Conservation (phyloP, 2,888 invertebrate genomes). For the Trichacis sp. region DNA sequence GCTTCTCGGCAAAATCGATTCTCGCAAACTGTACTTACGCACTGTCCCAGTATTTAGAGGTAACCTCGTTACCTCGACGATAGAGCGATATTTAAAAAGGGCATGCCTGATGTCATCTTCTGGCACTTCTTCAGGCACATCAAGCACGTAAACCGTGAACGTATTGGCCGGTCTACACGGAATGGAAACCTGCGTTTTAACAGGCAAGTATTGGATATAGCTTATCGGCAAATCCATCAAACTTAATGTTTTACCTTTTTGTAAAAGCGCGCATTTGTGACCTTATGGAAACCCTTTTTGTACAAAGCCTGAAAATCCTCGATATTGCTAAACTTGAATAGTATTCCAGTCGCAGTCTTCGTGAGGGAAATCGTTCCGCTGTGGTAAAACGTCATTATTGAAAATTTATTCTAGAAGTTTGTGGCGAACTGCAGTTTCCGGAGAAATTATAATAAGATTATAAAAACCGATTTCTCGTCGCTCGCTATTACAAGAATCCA, state of each 20-base stretch:
- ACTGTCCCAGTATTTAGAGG: constrained; percentile 69
- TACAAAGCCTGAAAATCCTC: constrained; percentile 89
- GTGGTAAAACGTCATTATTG: constrained; percentile 45
- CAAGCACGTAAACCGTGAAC: constrained; percentile 85
- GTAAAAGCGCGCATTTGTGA: constrained; percentile 87
- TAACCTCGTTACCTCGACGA: constrained; percentile 83
- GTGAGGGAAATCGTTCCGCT: constrained; percentile 88
- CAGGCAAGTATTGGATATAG: constrained; percentile 2
- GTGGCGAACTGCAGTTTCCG: constrained; percentile 36
- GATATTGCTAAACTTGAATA: constrained; percentile 88
- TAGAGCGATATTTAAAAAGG: constrained; percentile 82
- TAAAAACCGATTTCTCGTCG: constrained; percentile 44
- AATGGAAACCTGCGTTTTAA: constrained; percentile 76
- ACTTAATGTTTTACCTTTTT: constrained; percentile 76
- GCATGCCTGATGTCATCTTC: constrained; percentile 87
- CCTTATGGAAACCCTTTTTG: constrained; percentile 89
- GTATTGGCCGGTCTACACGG: constrained; percentile 89
- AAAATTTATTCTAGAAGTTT: constrained; percentile 42
- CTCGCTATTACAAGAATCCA: constrained; percentile 41
- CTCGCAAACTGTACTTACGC: constrained; percentile 53
- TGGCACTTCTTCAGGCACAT: constrained; percentile 86
- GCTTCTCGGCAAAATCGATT: constrained; percentile 40
- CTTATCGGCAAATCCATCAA: not conserved
- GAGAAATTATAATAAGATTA: constrained; percentile 41
- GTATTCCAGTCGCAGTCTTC: constrained; percentile 88